Base-by-base conservation (phyloP, 2,113 vertebrate genomes). In the Echinops telfairi region DNA sequence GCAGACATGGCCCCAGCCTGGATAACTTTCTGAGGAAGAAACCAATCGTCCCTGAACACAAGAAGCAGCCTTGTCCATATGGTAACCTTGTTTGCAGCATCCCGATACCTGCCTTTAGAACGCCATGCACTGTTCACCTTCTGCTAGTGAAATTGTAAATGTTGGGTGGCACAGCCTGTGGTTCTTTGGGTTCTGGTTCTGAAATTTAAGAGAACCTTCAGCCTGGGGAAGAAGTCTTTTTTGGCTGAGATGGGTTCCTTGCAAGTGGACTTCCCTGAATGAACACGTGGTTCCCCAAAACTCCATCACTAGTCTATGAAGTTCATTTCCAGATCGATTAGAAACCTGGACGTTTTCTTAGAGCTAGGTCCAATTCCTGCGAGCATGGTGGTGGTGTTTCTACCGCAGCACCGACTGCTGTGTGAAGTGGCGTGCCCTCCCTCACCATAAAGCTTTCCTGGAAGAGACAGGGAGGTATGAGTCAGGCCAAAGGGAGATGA, bases 1-100 rank as follows among this genome's bases (percentile, higher is more conserved):
- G 99, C 62, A 99, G 99, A 33, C 99, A 99, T 0, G 99, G 99
- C 4, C 99, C 99, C 29, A 99, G 99, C 92, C 98, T 99, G 90
- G 99, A 99, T 95, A 99, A 99, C 97, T 99, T 99, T 97, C 98
- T 99, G 97, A 98, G 99, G 96, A 99, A 99, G 97, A 98, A 98
- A 93, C 99, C 99, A 17, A 97, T 99, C 84, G 98, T 99, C 92
- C 99, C 99, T 8, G 99, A 99, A 96, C 99, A 99, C 98, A 99
- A 99, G 98, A 99, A 99, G 92, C 99, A 99, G 95, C 99, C 99
- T 0, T 99, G 99, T 97, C 99, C 99, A 80, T 99, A 99, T 0
- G 99, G 99, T 99, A 98, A 98, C 85, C 96, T 87, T 70, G 81
- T 95, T 96, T 97, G 64, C 78, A 60, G 40, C 40, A 17, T 43